A percentile compares a stretch with the other conserved stretches of the same genome.
Evolutionary conservation across 2,113 vertebrate genomes (phyloP).

Genomic region (Mesocricetus auratus): DNA sequence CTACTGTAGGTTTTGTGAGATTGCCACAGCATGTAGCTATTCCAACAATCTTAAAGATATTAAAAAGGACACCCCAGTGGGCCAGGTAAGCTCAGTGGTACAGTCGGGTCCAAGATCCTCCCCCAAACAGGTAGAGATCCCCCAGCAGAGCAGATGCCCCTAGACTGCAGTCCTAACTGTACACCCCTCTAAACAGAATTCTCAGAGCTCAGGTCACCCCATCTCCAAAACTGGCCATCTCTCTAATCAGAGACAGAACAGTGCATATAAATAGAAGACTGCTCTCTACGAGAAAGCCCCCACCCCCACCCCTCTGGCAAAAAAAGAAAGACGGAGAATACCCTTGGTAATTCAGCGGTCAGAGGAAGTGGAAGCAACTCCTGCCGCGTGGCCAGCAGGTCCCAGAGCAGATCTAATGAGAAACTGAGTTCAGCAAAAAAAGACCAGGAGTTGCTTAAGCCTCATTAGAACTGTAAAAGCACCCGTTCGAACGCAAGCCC

Average conservation of each 20-base stretch:
- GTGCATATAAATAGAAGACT: conserved; percentile 65
- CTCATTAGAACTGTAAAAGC: conserved; percentile 56
- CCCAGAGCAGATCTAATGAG: conserved; percentile 48
- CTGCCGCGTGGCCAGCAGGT: conserved; percentile 51
- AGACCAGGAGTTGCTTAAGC: background rate
- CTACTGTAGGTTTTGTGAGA: background rate
- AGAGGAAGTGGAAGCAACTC: conserved; percentile 58
- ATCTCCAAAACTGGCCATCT: conserved; percentile 29
- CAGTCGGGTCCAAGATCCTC: background rate
- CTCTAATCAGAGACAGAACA: conserved; percentile 51
- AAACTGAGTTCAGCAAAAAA: conserved; percentile 46
- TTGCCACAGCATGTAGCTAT: background rate
- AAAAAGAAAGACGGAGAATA: conserved; percentile 61
- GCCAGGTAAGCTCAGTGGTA: background rate
- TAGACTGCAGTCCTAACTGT: background rate
- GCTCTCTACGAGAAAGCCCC: conserved; percentile 57
- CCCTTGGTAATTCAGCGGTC: conserved; percentile 65
- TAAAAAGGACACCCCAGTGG: background rate
- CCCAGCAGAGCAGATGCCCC: background rate
- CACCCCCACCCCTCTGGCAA: too few relatives aligned
- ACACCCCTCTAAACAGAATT: background rate
- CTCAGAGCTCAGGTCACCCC: background rate
- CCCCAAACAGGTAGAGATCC: background rate
- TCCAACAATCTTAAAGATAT: background rate
- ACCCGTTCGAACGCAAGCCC: background rate